phyloP scores from a whole-genome alignment of 2,113 vertebrate genomes.

The Seriola rivoliana region DNA sequence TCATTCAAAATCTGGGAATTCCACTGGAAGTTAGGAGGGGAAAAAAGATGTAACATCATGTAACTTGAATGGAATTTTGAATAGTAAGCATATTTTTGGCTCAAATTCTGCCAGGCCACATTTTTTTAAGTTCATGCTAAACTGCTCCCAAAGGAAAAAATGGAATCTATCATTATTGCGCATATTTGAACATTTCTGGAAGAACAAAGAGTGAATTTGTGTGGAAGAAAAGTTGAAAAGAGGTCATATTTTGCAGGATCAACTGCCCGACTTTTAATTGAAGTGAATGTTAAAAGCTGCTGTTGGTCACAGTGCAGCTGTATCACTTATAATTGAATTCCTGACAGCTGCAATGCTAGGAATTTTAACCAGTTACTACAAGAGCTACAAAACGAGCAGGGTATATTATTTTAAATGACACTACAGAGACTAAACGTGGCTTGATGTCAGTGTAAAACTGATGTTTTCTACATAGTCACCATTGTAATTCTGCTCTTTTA shows the following conservation, averaged over 20 bases:
- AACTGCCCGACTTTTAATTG: conserved; percentile 50
- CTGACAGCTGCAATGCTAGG: conserved; percentile 64
- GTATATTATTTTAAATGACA: conserved; percentile 28
- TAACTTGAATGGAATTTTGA: conserved; percentile 71
- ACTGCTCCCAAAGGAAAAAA: conserved; percentile 41
- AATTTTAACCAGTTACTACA: conserved; percentile 56
- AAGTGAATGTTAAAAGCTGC: conserved; percentile 42
- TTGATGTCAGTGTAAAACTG: conserved; percentile 30
- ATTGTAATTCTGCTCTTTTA: conserved; percentile 27
- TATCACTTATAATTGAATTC: conserved; percentile 74
- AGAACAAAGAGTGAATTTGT: neutral
- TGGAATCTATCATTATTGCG: conserved; percentile 32
- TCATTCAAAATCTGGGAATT: conserved; percentile 84
- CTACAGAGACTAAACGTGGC: conserved; percentile 18
- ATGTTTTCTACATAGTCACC: conserved; percentile 21
- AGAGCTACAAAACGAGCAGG: conserved; percentile 20
- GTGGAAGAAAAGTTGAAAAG: neutral
- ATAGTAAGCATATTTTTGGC: conserved; percentile 63
- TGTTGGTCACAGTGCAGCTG: conserved; percentile 63
- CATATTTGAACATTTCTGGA: conserved; percentile 9
- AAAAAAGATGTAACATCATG: conserved; percentile 54
- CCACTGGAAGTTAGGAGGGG: conserved; percentile 71
- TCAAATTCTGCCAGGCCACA: conserved; percentile 14
- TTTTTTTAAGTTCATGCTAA: conserved; percentile 31
- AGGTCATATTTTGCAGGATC: conserved; percentile 4